Conservation (phyloP, 2,113 vertebrate species). For the Lophotis ruficrista region DNA sequence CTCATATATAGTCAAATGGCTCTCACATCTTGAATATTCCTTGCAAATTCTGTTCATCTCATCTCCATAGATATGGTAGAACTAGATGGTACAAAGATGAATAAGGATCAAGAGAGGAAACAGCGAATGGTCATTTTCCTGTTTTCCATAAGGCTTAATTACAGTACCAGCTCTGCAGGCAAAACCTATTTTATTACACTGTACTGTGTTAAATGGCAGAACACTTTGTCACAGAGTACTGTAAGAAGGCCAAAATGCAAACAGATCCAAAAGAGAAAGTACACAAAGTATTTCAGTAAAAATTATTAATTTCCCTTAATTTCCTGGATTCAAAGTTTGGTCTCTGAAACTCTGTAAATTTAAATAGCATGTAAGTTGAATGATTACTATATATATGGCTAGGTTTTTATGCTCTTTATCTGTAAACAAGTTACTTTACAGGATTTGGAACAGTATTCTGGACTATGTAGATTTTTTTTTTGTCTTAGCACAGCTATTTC, state of each 20-base stretch:
- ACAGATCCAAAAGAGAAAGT: neutral
- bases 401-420: neutral
- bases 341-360: neutral
- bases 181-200: neutral
- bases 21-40: neutral
- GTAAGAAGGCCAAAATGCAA: neutral
- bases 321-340: neutral
- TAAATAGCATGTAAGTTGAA: neutral
- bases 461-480: neutral
- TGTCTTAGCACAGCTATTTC: neutral
- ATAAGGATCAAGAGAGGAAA: neutral
- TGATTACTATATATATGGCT: neutral
- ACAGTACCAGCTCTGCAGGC: neutral
- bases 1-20: neutral
- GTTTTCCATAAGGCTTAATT: neutral
- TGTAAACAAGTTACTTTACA: neutral
- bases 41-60: neutral
- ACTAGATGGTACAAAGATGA: neutral
- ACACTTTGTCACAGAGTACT: neutral
- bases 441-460: neutral
- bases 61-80: neutral
- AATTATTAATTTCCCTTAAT: neutral
- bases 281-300: neutral
- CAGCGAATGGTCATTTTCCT: neutral
- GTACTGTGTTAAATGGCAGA: neutral